Evolutionary conservation across 1,140 invertebrate genomes (phyloP).

Genomic region (Microvelia longipes): DNA sequence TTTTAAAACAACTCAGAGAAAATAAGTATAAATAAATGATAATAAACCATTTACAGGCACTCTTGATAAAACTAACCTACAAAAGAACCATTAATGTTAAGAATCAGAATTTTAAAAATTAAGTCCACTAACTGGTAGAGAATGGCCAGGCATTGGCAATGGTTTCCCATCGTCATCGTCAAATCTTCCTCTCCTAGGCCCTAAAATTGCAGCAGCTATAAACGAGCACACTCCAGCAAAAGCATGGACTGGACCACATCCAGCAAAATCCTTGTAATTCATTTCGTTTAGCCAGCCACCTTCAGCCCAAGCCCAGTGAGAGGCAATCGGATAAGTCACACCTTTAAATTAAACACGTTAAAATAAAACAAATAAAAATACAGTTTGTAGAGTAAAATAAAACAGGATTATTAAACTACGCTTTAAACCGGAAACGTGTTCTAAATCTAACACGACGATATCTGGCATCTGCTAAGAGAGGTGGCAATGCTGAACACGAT

Average conservation of each 20-base stretch:
- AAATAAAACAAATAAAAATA: constrained; percentile 1
- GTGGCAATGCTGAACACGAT: no score
- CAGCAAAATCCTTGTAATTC: constrained; percentile 29
- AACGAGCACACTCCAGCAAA: constrained; percentile 38
- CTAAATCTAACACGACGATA: no score
- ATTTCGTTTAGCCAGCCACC: constrained; percentile 31
- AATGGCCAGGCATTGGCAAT: constrained; percentile 30
- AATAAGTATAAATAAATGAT: no score
- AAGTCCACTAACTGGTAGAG: constrained; percentile 34
- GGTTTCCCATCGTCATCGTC: constrained; percentile 11
- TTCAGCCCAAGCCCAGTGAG: constrained; percentile 40
- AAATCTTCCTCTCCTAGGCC: constrained; percentile 34
- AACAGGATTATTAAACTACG: neutral
- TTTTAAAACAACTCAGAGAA: no score
- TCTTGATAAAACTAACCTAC: no score
- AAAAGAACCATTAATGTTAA: no score
- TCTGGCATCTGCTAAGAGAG: no score
- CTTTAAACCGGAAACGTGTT: neutral
- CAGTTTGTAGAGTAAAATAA: neutral
- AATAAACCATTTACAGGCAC: no score
- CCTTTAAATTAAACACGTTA: constrained; percentile 29
- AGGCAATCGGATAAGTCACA: constrained; percentile 37
- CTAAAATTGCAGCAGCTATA: constrained; percentile 34
- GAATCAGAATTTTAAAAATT: no score
- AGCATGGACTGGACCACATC: constrained; percentile 35